Percentiles rank a stretch among this genome's conserved stretches.
phyloP scores from a whole-genome alignment of 1,140 invertebrate genomes.

The Gryllus bimaculatus region DNA sequence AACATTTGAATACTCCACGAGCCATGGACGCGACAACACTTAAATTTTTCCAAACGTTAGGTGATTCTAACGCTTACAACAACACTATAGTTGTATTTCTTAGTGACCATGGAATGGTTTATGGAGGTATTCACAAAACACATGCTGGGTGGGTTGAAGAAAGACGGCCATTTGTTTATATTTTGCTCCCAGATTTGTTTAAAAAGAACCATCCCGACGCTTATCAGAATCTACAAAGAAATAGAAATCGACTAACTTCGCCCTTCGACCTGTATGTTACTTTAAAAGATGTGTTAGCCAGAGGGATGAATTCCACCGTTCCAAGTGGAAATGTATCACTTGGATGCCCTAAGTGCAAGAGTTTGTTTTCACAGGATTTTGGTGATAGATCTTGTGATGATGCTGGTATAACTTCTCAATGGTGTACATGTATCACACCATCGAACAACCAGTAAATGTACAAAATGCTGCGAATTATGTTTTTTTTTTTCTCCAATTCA shows the following conservation, averaged over 20 bases:
- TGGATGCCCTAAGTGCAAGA: constrained; percentile 53
- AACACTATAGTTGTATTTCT: constrained; percentile 19
- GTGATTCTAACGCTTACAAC: constrained; percentile 9
- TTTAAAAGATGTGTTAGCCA: constrained; percentile 36
- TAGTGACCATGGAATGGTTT: constrained; percentile 85
- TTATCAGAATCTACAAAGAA: constrained; percentile 55
- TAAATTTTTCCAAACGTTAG: constrained; percentile 16
- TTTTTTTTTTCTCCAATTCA: constrained; percentile 33
- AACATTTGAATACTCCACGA: constrained; percentile 24
- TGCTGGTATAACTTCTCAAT: constrained; percentile 60
- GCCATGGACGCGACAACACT: constrained; percentile 15
- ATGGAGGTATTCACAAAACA: constrained; percentile 67
- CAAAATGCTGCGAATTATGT: constrained; percentile 35
- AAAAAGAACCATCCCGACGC: constrained; percentile 48
- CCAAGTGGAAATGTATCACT: constrained; percentile 34
- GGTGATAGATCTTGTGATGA: constrained; percentile 56
- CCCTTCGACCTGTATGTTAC: constrained; percentile 76
- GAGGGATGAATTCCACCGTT: constrained; percentile 24
- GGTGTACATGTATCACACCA: constrained; percentile 63
- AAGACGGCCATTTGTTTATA: constrained; percentile 71
- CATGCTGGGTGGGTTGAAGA: constrained; percentile 83
- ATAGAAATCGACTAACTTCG: constrained; percentile 66
- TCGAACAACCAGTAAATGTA: constrained; percentile 37
- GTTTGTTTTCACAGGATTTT: constrained; percentile 54
- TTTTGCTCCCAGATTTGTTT: constrained; percentile 67